Conservation (phyloP, 2,113 vertebrate species). For the Cyrtonyx montezumae region DNA sequence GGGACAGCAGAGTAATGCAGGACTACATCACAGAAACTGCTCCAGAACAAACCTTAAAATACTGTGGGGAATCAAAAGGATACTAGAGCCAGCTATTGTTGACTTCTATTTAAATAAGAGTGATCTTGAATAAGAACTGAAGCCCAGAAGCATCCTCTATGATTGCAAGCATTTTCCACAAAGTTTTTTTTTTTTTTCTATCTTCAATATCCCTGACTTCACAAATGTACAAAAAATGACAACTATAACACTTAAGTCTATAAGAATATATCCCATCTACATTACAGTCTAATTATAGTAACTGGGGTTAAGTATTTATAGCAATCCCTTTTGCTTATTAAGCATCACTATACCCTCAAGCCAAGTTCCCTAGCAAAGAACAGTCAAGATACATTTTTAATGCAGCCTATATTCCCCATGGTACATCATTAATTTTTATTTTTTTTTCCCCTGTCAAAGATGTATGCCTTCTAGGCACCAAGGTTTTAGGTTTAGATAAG, state of each 20-base stretch:
- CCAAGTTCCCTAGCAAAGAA: not conserved
- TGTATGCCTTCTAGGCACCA: slow-evolving; percentile 29
- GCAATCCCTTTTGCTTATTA: slow-evolving; percentile 21
- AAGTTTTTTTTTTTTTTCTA: accelerated
- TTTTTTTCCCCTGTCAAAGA: not conserved
- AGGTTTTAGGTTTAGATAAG: slow-evolving; percentile 53
- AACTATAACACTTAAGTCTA: not conserved
- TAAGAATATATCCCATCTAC: not conserved
- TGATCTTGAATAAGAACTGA: not conserved
- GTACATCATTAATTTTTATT: not conserved
- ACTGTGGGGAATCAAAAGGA: not conserved
- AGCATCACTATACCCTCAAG: not conserved
- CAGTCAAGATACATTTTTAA: slow-evolving; percentile 52
- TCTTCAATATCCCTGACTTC: not conserved
- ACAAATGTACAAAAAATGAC: not conserved
- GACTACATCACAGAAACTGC: not conserved
- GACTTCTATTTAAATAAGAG: not conserved
- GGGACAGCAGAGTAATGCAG: not conserved
- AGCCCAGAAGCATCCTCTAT: not conserved
- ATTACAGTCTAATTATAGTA: not conserved
- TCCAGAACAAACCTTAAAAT: not conserved
- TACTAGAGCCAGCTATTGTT: not conserved
- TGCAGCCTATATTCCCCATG: not conserved
- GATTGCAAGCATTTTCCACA: not conserved
- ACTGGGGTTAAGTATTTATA: not conserved